These are phyloP conservation scores for Suillia variegata DNA, from an alignment of 2,888 invertebrate species.

Conservation along the genomic window DNA sequence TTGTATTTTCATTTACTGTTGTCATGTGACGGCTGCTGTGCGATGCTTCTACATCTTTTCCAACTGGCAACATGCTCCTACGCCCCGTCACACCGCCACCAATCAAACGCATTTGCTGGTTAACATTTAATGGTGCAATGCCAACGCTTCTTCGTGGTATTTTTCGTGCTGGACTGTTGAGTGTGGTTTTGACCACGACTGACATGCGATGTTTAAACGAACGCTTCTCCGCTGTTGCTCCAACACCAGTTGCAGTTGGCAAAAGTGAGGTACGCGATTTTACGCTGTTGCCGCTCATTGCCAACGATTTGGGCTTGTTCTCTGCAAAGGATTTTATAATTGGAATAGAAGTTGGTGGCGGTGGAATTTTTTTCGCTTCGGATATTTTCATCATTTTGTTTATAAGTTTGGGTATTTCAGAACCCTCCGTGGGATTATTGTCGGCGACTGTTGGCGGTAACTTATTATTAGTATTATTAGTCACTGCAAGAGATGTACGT, in stretches of 20 bases:
- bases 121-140: background rate
- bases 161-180: conserved; percentile 56
- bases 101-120: background rate
- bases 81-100: conserved; percentile 19
- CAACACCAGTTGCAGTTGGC: too few relatives aligned
- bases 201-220: conserved; percentile 53
- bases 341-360: conserved; percentile 8
- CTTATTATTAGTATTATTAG: background rate
- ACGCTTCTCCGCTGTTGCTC: conserved; percentile 32
- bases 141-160: conserved; percentile 27
- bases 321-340: background rate
- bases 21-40: background rate
- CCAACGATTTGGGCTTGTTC: conserved; percentile 14
- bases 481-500: conserved; percentile 19
- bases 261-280: conserved; percentile 34
- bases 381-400: conserved; percentile 45
- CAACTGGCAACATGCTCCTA: conserved; percentile 19
- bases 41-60: conserved; percentile 6
- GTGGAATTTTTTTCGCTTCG: background rate
- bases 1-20: background rate
- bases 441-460: background rate
- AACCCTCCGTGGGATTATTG: conserved; percentile 16
- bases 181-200: conserved; percentile 53
- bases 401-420: conserved; percentile 47
- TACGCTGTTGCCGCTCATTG: conserved; percentile 29